Base-by-base conservation (phyloP, 2,797 vertebrate genomes). In the Vireo griseus region DNA sequence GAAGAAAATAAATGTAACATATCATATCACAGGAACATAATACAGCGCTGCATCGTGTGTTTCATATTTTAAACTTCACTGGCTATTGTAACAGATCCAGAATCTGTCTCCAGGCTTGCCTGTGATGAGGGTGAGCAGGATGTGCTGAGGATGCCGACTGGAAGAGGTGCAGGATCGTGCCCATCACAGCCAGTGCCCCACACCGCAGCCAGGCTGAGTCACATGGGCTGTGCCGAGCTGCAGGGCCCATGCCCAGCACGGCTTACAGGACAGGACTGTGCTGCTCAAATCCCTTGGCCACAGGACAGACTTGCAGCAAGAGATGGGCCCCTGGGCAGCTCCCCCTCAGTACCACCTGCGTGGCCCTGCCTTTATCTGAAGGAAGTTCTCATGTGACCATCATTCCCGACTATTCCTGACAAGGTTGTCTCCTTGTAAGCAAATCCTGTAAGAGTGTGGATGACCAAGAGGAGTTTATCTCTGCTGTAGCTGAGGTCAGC, bases 321-420 rank as follows among this genome's bases (percentile, higher is more conserved):
- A 66, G 31, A 74, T 5, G 28, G 26, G 22, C 31, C 42, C 2
- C 3, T 3, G 4, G 14, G 28, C 28, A 58, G 28, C 16, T 69
- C 17, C 16, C 18, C 18, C 11, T 75, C 0, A 0, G 50, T 31
- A 45, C 8, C 67, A 71, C 5, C n/a, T 22, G 3, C 0, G 0
- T 7, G 17, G 29, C 20, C 35, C 42, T 67, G 76, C 19, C 79
- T 69, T 40, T 13, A 45, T n/a, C 50, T 40, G 16, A 44, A 67
- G 13, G 19, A 54, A 29, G 18, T 33, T 71, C 44, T 71, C 62
- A 37, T 0, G 2, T 13, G 44, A 42, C 31, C 31, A 54, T 22
- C 3, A 1, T 4, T 62, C 21, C 59, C 51, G 47, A 61, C 29
- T 61, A 18, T 2, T 74, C 35, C 51, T 21, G 28, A 67, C 47